phyloP scores from a whole-genome alignment of 2,113 vertebrate genomes.

The Terrapene triunguis region DNA sequence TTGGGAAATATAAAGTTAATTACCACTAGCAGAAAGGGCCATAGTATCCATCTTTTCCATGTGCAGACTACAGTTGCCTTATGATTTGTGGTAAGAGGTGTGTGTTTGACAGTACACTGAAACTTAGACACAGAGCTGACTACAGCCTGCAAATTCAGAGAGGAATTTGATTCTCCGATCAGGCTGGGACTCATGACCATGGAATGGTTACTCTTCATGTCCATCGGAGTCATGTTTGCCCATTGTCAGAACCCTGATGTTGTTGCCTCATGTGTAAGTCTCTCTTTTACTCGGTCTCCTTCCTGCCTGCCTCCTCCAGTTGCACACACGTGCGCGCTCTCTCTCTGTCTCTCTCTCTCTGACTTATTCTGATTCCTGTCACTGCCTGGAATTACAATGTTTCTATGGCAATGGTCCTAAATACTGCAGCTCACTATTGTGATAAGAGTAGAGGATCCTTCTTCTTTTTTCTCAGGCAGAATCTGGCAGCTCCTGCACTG shows the following conservation, averaged over 20 bases:
- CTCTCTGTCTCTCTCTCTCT: not conserved
- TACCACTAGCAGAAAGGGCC: not conserved
- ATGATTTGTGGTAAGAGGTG: not conserved
- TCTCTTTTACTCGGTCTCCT: not conserved
- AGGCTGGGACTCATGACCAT: fast-evolving
- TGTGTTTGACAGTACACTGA: not conserved
- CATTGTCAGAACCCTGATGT: not conserved
- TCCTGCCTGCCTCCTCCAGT: not conserved
- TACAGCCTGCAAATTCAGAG: fast-evolving
- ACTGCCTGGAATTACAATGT: not conserved
- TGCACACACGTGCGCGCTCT: fast-evolving
- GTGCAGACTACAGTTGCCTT: fast-evolving
- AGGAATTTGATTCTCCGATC: fast-evolving
- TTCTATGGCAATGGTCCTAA: not conserved
- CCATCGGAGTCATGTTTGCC: not conserved
- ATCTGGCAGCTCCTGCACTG: not conserved
- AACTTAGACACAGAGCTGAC: fast-evolving
- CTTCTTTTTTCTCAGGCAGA: not conserved
- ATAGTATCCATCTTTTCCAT: not conserved
- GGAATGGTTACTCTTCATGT: fast-evolving
- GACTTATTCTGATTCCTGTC: not conserved
- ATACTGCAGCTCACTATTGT: not conserved
- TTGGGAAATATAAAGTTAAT: not conserved
- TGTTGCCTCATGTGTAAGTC: not conserved
- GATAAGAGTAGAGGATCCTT: not conserved